Evolutionary conservation across 2,113 vertebrate genomes (phyloP), one percentile per base, ranked within the genome.

Genomic region (Otocyon megalotis): DNA sequence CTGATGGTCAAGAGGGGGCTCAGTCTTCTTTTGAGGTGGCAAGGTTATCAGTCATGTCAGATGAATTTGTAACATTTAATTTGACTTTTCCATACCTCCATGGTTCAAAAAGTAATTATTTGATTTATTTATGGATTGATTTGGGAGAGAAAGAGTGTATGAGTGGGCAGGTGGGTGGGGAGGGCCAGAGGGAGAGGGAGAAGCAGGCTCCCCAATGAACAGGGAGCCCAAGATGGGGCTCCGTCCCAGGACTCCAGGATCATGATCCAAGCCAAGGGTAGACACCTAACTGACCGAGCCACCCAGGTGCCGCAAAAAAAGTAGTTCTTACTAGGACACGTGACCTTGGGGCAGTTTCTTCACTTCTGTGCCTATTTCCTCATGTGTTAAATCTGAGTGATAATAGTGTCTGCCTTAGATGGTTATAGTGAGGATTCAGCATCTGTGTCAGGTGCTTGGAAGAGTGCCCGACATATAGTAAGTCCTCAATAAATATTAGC

Each of bases 401-500:
- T 69, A 87, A 80, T 10, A 63, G 24, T 82, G 17, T 30, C n/a
- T 53, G 4, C 90, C 53, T 71, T 63, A 76, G 79, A 90, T 60
- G 8, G 5, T 30, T 84, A 35, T 37, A 58, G 19, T 60, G 11
- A 88, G 58, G 58, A 90, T 96, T 90, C 91, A 81, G 82, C 88
- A 96, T 82, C 92, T 22, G 56, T 69, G 28, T 67, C 60, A 93
- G 87, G 67, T 89, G n/a, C 63, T 92, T 95, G 63, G 79, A 92
- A 69, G 43, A 72, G 28, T 58, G 60, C 84, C 83, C 3, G 19
- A 50, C 72, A 63, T 54, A 87, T 62, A 93, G 24, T 88, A 97
- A 96, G 48, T 67, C 58, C 88, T 95, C 71, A 79, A 35, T 86
- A 97, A 97, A 95, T 96, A 96, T 96, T 95, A 96, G 60, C 82